phyloP scores from a whole-genome alignment of 2,113 vertebrate species.

The Sarotherodon lohbergeri region DNA sequence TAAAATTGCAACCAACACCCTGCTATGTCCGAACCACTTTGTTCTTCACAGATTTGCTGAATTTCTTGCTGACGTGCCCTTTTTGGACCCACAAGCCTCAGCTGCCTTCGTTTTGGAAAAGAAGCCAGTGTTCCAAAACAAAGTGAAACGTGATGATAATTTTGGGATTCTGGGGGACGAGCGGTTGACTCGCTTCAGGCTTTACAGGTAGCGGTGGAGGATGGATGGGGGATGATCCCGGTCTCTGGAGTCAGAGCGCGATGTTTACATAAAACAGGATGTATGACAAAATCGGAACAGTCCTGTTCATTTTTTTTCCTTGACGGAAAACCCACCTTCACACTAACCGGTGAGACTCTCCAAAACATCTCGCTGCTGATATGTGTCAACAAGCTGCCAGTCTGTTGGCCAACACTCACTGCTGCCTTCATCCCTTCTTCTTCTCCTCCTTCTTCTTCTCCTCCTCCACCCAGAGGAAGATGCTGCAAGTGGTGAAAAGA shows the following conservation, averaged over 20 bases:
- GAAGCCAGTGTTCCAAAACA: background rate
- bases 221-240: background rate
- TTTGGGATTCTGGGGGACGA: background rate
- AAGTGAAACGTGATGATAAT: background rate
- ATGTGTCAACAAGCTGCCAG: background rate
- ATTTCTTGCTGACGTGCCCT: background rate
- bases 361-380: background rate
- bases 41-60: background rate
- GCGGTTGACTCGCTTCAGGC: background rate
- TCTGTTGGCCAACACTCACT: background rate
- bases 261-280: background rate
- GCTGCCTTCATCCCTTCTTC: background rate
- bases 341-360: background rate
- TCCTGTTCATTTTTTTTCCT: background rate
- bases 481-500: conserved; percentile 25
- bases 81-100: background rate
- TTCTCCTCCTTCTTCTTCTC: background rate
- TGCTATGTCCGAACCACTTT: background rate
- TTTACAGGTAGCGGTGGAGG: background rate
- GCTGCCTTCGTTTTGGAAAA: background rate
- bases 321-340: background rate
- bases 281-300: background rate
- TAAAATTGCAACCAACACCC: background rate
- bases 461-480: conserved; percentile 28
- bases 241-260: background rate